Evolutionary conservation across 2,888 invertebrate species (phyloP).

Genomic region (Xestobium rufovillosum): DNA sequence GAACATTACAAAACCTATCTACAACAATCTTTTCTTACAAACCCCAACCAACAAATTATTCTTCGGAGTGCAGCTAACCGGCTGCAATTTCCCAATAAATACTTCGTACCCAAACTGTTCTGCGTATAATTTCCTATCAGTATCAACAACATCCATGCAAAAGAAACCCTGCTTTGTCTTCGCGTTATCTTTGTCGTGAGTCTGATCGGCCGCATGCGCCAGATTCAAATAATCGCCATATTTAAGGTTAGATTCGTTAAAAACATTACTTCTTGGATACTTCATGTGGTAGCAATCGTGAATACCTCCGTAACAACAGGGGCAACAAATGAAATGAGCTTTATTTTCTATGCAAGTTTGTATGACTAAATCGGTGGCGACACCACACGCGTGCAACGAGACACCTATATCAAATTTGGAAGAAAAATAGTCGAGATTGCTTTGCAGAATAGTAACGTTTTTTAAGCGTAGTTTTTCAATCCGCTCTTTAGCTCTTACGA

Average conservation of each 20-base stretch:
- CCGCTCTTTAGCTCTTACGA: slow-evolving; percentile 65
- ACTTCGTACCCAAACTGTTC: slow-evolving; percentile 70
- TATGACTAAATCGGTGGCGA: slow-evolving; percentile 87
- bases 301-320: slow-evolving; percentile 90
- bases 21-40: no score
- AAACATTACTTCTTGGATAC: slow-evolving; percentile 71
- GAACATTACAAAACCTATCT: no score
- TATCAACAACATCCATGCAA: slow-evolving; percentile 86
- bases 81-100: slow-evolving; percentile 66
- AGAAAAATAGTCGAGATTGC: slow-evolving; percentile 84
- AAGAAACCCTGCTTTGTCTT: slow-evolving; percentile 68
- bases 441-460: slow-evolving; percentile 76
- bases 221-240: slow-evolving; percentile 64
- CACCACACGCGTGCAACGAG: slow-evolving; percentile 89
- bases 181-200: slow-evolving; percentile 64
- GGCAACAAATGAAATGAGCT: slow-evolving; percentile 83
- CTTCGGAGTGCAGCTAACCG: slow-evolving; percentile 82
- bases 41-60: slow-evolving; percentile 76
- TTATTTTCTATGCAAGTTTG: slow-evolving; percentile 67
- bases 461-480: slow-evolving; percentile 57
- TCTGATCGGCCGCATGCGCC: slow-evolving; percentile 89
- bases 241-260: slow-evolving; percentile 21
- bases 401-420: slow-evolving; percentile 79
- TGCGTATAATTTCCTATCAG: slow-evolving; percentile 71
- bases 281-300: slow-evolving; percentile 70